Evolutionary conservation across 2,113 vertebrate species (phyloP).

Genomic region (Pedionomus torquatus): DNA sequence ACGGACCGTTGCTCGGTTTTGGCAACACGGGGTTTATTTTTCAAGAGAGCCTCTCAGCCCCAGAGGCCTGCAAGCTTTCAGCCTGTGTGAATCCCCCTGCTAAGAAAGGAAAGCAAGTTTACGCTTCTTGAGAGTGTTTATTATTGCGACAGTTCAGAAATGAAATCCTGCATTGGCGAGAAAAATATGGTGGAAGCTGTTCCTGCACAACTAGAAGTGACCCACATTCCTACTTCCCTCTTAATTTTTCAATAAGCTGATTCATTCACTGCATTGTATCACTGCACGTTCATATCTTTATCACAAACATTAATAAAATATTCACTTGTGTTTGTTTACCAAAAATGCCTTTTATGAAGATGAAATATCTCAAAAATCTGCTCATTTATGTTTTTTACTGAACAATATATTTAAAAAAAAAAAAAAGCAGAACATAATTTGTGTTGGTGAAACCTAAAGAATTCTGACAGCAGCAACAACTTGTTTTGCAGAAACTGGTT

Average conservation of each 20-base stretch:
- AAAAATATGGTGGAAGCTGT: not conserved
- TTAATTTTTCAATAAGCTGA: slow-evolving; percentile 22
- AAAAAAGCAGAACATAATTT: not conserved
- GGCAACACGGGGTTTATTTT: not conserved
- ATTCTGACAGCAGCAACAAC: slow-evolving; percentile 26
- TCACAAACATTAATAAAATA: slow-evolving; percentile 48
- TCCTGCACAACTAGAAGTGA: not conserved
- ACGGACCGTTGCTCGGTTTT: no score
- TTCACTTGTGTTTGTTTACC: slow-evolving; percentile 45
- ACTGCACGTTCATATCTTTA: not conserved
- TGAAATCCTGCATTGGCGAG: not conserved
- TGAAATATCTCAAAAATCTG: slow-evolving; percentile 28
- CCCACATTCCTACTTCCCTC: slow-evolving; percentile 26
- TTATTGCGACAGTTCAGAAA: not conserved
- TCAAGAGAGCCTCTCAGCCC: not conserved
- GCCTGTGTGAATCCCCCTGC: not conserved
- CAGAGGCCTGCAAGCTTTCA: not conserved
- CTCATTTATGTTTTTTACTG: not conserved
- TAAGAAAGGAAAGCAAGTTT: not conserved
- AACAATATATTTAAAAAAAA: not conserved
- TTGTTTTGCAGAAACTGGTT: not conserved
- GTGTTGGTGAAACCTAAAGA: not conserved
- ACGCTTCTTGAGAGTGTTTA: not conserved
- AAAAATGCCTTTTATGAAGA: slow-evolving; percentile 28
- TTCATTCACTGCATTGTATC: slow-evolving; percentile 2